These are phyloP conservation scores for Homarus gammarus DNA, from an alignment of 2,888 invertebrate species.

Conservation along the genomic window DNA sequence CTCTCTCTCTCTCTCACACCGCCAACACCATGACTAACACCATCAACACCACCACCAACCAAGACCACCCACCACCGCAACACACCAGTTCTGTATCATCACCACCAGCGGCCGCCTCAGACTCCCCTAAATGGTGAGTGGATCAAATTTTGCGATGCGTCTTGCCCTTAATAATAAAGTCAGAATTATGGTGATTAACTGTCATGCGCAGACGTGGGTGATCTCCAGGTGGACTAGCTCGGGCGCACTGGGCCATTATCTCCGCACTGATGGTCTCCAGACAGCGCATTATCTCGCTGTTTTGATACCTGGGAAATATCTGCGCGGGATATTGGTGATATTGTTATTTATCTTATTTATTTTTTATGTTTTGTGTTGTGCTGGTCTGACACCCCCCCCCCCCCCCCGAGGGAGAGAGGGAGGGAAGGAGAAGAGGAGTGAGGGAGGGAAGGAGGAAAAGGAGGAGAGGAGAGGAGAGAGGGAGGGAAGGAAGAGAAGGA, in stretches of 20 bases:
- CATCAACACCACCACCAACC: too few relatives aligned
- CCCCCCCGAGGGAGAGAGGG: too few relatives aligned
- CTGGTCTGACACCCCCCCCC: too few relatives aligned
- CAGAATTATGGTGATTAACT: slow-evolving; percentile 66
- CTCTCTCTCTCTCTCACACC: not conserved
- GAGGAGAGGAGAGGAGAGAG: not conserved
- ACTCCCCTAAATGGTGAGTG: slow-evolving; percentile 41
- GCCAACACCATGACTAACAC: too few relatives aligned
- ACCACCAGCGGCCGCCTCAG: not conserved
- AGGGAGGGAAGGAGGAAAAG: slow-evolving; percentile 10
- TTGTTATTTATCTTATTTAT: too few relatives aligned
- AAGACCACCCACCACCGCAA: not conserved
- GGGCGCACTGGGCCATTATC: too few relatives aligned
- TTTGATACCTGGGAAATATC: too few relatives aligned
- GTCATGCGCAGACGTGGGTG: slow-evolving; percentile 24
- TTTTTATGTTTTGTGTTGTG: too few relatives aligned
- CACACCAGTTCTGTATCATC: not conserved
- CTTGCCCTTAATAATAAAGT: slow-evolving; percentile 51
- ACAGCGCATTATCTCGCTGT: too few relatives aligned
- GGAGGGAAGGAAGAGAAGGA: not conserved
- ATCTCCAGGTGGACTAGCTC: too few relatives aligned
- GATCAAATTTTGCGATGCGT: slow-evolving; percentile 45
- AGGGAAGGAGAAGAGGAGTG: not conserved
- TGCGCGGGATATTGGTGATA: too few relatives aligned
- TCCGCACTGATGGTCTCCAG: too few relatives aligned